Evolutionary conservation across 2,113 vertebrate genomes (phyloP), one percentile per base, ranked within the genome.

Genomic region (Chlorocebus sabaeus): DNA sequence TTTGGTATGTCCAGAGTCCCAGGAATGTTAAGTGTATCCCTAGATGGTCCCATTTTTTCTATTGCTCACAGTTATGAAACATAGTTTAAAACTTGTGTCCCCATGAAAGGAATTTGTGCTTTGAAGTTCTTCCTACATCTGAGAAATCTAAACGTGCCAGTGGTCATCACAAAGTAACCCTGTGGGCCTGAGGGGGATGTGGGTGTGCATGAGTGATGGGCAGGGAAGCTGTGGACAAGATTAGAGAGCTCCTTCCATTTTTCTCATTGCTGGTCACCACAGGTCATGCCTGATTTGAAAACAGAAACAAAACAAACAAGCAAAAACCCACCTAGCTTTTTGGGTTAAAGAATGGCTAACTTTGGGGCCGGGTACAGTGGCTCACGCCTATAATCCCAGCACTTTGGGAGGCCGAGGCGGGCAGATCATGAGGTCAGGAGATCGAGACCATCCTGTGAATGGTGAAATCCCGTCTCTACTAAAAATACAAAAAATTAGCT

Each of bases 21-120:
- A 96, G 87, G 84, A 97, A 97, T 93, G 76, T 87, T 82, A 95
- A 67, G 38, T 59, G 13, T 70, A 40, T 89, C 89, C 93, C 95
- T 84, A 86, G 85, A 85, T 14, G 45, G 57, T 73, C 96, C 40
- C 68, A 38, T 64, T 79, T 92, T 96, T 72, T 45, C 30, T 92
- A 16, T 81, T 70, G 64, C 45, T 90, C 76, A 50, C 40, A 72
- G 22, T 90, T 93, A 72, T 32, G 55, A 96, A 97, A 80, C 55
- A 84, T 68, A 87, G 30, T 88, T 84, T 86, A 78, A 68, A 96
- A 76, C 45, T 76, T 52, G 25, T 73, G 81, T 90, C 38, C 22
- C 23, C 45, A 78, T 32, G 81, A 90, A 94, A 96, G 84, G 70
- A 95, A 70, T 40, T 78, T 23, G 78, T 82, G 59, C 55, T 87